Evolutionary conservation across 1,140 invertebrate genomes (phyloP).

Genomic region (Amyelois transitella): DNA sequence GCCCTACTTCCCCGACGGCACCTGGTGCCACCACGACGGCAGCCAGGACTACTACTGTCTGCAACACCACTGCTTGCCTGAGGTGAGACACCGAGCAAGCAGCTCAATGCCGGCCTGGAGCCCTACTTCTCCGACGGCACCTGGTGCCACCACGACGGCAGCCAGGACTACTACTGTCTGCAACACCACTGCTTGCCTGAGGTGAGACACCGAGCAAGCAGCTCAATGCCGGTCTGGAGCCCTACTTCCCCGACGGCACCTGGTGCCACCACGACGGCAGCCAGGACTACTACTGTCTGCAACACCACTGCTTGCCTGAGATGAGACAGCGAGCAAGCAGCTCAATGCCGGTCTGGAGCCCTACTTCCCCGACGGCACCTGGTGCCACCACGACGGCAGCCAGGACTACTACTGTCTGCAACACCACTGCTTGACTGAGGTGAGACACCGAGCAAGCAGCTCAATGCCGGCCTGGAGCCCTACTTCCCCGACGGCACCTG

Average conservation of each 20-base stretch:
- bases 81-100: conserved; percentile 76
- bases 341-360: conserved; percentile 82
- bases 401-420: conserved; percentile 83
- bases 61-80: conserved; percentile 80
- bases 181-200: conserved; percentile 81
- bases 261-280: conserved; percentile 82
- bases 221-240: conserved; percentile 81
- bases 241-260: conserved; percentile 87
- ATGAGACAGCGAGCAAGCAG: conserved; percentile 76
- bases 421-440: conserved; percentile 81
- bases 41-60: conserved; percentile 81
- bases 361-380: conserved; percentile 87
- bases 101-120: conserved; percentile 81
- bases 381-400: conserved; percentile 81
- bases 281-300: conserved; percentile 81
- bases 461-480: conserved; percentile 82
- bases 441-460: conserved; percentile 83
- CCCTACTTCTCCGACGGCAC: conserved; percentile 88
- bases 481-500: conserved; percentile 88
- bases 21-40: conserved; percentile 83
- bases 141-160: conserved; percentile 82
- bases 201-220: conserved; percentile 77
- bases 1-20: conserved; percentile 87
- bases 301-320: conserved; percentile 80
- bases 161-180: conserved; percentile 81